Evolutionary conservation across 2,888 invertebrate genomes (phyloP), one percentile per base, ranked within the genome.

Genomic region (Nasonia oneida): DNA sequence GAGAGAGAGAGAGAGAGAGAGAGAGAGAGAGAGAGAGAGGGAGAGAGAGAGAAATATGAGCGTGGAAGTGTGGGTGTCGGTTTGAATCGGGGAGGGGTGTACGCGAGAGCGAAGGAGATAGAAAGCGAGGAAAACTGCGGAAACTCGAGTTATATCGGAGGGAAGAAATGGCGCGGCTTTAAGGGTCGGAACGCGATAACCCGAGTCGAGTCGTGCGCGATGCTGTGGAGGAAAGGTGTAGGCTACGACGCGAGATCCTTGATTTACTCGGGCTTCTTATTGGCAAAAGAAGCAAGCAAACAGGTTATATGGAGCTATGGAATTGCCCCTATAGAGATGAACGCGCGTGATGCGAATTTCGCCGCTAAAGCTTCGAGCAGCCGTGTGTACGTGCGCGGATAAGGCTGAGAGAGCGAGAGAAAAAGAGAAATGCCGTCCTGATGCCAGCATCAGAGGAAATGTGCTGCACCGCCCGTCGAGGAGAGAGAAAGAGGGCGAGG

Each of bases 281-380:
- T 88, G 88, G 87, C 67, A 81, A 39, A 87, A 89, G 87, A 89
- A 89, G 88, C 88, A 86, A 89, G 87, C 87, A 89, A 89, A 89
- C 90, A 89, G 89, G 90, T 90, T 91, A 89, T 88, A 74, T 88
- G 88, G 81, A 87, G 89, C 87, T 88, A 87, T 78, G 86, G 88
- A 86, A 89, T 90, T 89, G 75, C 67, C 88, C 88, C 89, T 88
- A 88, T 88, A 88, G 89, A 90, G 89, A 89, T 86, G 87, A 67
- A 67, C 29, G 88, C 87, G 89, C 91, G 91, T 91, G 91, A 91
- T 89, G 87, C 78, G 91, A 91, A 91, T 91, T 89, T 80, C 79
- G 47, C 47, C 12, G 70, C 50, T 33, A 80, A 33, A 50, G n/a
- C 33, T 61, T 37, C 61, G 42, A 15, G 47, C 33, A 15, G 23